A percentile compares a stretch with the other conserved stretches of the same genome.
Conservation (phyloP, 1,140 invertebrate genomes). For the Antheraea mylitta region DNA sequence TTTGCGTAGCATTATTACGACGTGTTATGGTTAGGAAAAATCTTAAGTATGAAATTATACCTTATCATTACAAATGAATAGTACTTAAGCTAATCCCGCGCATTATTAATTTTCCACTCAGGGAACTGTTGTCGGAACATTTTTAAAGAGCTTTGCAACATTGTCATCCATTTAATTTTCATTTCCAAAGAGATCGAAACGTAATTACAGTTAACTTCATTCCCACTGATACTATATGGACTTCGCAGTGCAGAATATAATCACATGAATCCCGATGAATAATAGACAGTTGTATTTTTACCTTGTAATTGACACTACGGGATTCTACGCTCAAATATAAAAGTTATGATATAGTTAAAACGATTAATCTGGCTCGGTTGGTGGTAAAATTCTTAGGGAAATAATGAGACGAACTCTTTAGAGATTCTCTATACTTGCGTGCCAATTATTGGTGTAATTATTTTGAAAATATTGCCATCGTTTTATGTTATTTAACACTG, state of each 20-base stretch:
- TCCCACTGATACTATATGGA: slow-evolving; percentile 40
- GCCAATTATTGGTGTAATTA: slow-evolving; percentile 77
- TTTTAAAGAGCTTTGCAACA: background rate
- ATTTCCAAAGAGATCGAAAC: slow-evolving; percentile 16
- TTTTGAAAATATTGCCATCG: slow-evolving; percentile 71
- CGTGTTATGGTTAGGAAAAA: background rate
- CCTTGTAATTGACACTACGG: slow-evolving; percentile 66
- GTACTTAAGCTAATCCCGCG: background rate
- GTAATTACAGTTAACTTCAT: slow-evolving; percentile 15
- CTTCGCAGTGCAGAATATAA: slow-evolving; percentile 41
- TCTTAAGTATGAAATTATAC: slow-evolving; percentile 1
- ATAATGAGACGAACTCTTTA: slow-evolving; percentile 65
- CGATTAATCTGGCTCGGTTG: slow-evolving; percentile 73
- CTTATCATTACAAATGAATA: background rate
- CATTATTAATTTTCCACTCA: background rate
- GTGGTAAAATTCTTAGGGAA: slow-evolving; percentile 66
- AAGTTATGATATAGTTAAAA: slow-evolving; percentile 74
- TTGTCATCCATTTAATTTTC: background rate
- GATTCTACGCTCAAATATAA: slow-evolving; percentile 48
- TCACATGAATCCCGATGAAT: slow-evolving; percentile 42
- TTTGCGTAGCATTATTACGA: background rate
- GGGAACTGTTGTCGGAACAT: background rate
- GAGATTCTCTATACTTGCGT: slow-evolving; percentile 50
- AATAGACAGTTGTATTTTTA: slow-evolving; percentile 68
- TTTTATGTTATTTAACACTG: slow-evolving; percentile 67